phyloP scores from a whole-genome alignment of 1,140 invertebrate species.

The Lutraria rhynchaena region DNA sequence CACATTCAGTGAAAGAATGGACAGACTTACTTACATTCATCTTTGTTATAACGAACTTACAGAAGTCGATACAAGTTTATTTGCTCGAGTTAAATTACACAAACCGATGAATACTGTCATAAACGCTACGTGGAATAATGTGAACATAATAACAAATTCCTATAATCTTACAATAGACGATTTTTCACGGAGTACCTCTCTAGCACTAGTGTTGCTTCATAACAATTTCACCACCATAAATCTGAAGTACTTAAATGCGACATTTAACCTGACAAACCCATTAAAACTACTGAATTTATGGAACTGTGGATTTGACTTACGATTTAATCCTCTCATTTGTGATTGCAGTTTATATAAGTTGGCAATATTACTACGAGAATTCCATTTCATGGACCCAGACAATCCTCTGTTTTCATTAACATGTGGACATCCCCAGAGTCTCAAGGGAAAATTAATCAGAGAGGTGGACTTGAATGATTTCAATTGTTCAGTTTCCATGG shows the following conservation, averaged over 20 bases:
- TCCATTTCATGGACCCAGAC: slow-evolving; percentile 6
- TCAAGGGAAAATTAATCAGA: neutral
- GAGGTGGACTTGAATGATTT: slow-evolving; percentile 5
- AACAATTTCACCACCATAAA: slow-evolving; percentile 13
- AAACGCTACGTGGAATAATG: neutral
- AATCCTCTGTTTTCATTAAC: slow-evolving; percentile 26
- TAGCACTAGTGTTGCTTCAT: neutral
- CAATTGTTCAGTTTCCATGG: slow-evolving; percentile 15
- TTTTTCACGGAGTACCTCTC: neutral
- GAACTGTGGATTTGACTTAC: slow-evolving; percentile 14
- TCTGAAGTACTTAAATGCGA: neutral
- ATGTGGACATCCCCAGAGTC: neutral
- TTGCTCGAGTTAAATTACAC: neutral
- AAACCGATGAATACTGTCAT: neutral
- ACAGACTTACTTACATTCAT: neutral
- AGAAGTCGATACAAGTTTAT: neutral
- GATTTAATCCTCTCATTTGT: slow-evolving; percentile 39
- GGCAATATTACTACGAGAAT: neutral
- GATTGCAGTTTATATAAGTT: slow-evolving; percentile 12
- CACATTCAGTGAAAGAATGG: neutral
- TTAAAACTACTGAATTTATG: neutral
- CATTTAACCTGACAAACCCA: slow-evolving; percentile 16
- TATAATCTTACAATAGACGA: slow-evolving; percentile 3
- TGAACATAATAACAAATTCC: slow-evolving; percentile 8
- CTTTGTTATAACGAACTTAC: slow-evolving; percentile 1